Percentiles rank a stretch among this genome's conserved stretches.
Evolutionary conservation across 1,140 invertebrate species (phyloP).

Genomic region (Aphelenchoides fujianensis): DNA sequence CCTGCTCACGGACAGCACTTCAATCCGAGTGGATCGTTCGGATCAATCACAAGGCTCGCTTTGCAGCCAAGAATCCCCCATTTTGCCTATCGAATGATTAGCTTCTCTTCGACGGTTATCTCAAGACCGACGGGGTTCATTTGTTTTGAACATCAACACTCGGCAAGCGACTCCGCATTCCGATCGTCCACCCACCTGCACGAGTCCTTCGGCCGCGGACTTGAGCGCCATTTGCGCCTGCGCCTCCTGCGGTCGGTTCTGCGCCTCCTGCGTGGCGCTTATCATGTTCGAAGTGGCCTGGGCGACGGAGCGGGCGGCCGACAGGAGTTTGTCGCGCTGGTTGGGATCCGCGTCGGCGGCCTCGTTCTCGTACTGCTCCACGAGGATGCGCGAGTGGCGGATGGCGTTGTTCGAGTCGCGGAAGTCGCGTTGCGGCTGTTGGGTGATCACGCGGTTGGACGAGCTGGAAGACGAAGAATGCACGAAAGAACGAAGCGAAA

Average conservation of each 20-base stretch:
- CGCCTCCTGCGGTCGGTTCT: slow-evolving; percentile 77
- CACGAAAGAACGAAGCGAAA: no score
- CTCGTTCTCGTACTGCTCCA: slow-evolving; percentile 82
- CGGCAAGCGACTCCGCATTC: background rate
- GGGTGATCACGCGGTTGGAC: slow-evolving; percentile 79
- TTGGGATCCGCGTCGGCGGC: slow-evolving; percentile 79
- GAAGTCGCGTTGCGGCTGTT: slow-evolving; percentile 70
- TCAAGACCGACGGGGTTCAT: no score
- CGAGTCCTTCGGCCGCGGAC: slow-evolving; percentile 82
- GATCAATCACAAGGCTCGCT: no score
- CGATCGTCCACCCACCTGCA: slow-evolving; percentile 65
- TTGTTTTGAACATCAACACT: background rate
- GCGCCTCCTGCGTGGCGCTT: slow-evolving; percentile 88
- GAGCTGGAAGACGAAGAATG: slow-evolving; percentile 70
- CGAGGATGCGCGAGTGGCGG: slow-evolving; percentile 55
- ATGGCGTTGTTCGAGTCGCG: slow-evolving; percentile 75
- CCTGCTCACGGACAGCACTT: no score
- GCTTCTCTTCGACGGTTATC: no score
- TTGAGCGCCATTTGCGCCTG: slow-evolving; percentile 78
- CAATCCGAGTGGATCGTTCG: no score
- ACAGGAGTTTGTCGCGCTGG: slow-evolving; percentile 80
- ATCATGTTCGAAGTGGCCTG: slow-evolving; percentile 81
- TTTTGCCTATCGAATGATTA: no score
- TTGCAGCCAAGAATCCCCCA: no score
- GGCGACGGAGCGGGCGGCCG: slow-evolving; percentile 79